A percentile compares a stretch with the other conserved stretches of the same genome.
These are phyloP conservation scores for Odontomachus brunneus DNA, from an alignment of 1,140 invertebrate species.

Conservation along the genomic window DNA sequence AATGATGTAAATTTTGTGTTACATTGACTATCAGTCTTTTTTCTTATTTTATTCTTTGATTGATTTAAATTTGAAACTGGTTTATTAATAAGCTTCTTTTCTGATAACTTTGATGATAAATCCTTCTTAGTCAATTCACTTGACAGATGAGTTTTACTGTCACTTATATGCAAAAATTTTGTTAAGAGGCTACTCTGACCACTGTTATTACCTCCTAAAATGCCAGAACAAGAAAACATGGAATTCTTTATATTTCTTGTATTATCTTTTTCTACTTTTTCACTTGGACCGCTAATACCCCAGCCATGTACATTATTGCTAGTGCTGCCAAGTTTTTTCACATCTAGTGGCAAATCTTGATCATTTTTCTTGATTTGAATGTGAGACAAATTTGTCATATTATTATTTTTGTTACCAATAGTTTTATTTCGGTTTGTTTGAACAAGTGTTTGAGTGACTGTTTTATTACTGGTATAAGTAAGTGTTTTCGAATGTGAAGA, in stretches of 20 bases:
- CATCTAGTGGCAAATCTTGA: conserved; percentile 45
- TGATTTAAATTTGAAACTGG: conserved; percentile 19
- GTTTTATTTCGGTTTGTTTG: conserved; percentile 24
- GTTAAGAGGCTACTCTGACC: conserved; percentile 57
- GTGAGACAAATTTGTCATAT: conserved; percentile 34
- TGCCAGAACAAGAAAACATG: conserved; percentile 74
- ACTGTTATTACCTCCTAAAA: conserved; percentile 75
- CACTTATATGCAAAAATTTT: conserved; percentile 35
- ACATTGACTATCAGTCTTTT: conserved; percentile 22
- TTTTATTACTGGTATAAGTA: conserved; percentile 31
- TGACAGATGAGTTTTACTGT: neutral
- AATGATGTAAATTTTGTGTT: conserved; percentile 37
- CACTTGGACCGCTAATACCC: conserved; percentile 72
- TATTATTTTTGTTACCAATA: conserved; percentile 33
- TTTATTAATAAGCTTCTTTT: neutral
- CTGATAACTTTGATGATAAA: neutral
- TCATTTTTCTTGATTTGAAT: conserved; percentile 23
- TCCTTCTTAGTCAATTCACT: neutral
- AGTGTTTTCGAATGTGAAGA: neutral
- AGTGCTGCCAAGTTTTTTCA: conserved; percentile 78
- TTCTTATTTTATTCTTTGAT: conserved; percentile 30
- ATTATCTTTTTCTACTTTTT: neutral
- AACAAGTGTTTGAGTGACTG: conserved; percentile 15
- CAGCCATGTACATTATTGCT: conserved; percentile 78
- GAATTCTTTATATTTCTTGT: neutral